phyloP scores from a whole-genome alignment of 2,888 invertebrate genomes.

The Drosophila vallismaia region DNA sequence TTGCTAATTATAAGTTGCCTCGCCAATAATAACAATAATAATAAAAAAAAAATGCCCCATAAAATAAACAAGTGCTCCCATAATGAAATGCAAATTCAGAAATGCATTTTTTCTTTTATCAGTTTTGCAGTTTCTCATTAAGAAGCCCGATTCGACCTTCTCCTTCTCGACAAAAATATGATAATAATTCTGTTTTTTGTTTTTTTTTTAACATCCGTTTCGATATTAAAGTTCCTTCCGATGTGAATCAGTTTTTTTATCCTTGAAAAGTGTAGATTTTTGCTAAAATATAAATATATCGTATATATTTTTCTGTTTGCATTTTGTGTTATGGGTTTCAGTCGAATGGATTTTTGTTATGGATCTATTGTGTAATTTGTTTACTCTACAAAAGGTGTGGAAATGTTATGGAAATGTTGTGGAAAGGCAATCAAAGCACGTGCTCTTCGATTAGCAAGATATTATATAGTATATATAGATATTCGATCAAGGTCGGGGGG shows the following conservation, averaged over 20 bases:
- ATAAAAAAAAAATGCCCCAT: neutral
- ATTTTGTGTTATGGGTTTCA: neutral
- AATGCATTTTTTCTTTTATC: neutral
- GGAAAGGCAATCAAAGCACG: neutral
- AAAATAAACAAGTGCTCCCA: neutral
- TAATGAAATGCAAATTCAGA: constrained; percentile 1
- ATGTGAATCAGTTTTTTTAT: neutral
- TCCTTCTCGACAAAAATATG: too few relatives aligned
- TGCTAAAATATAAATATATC: too few relatives aligned
- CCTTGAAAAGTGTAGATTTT: too few relatives aligned
- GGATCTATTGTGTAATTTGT: neutral
- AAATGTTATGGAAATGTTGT: neutral
- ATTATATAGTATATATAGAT: neutral
- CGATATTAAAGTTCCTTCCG: neutral
- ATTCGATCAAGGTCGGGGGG: neutral
- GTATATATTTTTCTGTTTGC: neutral
- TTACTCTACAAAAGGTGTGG: neutral
- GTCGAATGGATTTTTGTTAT: neutral
- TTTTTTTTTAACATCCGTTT: neutral
- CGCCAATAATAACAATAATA: neutral
- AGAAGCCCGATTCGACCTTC: neutral
- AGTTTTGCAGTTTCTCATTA: neutral
- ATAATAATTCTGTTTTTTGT: too few relatives aligned
- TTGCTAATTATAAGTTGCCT: neutral
- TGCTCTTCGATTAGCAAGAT: neutral